A percentile compares a stretch with the other conserved stretches of the same genome.
Conservation (phyloP, 2,113 vertebrate species). For the Gopherus flavomarginatus region DNA sequence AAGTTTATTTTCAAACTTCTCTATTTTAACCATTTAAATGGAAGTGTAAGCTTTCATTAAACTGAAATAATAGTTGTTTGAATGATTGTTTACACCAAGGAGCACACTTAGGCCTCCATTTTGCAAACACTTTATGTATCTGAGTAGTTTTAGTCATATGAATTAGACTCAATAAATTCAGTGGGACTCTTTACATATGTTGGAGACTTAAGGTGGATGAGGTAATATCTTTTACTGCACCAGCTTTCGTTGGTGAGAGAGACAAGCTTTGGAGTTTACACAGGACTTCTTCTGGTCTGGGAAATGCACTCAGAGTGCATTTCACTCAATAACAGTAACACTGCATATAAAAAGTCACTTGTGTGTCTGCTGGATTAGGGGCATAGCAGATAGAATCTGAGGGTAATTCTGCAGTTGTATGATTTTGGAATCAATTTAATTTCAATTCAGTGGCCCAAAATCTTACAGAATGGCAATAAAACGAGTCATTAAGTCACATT, state of each 20-base stretch:
- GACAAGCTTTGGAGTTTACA: no score
- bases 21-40: background rate
- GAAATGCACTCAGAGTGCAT: no score
- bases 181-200: no score
- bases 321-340: background rate
- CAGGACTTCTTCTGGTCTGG: no score
- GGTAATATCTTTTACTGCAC: no score
- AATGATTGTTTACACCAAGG: background rate
- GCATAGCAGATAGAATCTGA: background rate
- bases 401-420: background rate
- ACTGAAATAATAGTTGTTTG: background rate
- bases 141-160: fast-evolving
- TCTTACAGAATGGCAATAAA: background rate
- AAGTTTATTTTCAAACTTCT: slow-evolving; percentile 9
- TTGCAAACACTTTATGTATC: background rate
- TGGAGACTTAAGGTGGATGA: no score
- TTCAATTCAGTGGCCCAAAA: background rate
- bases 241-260: no score
- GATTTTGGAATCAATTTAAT: background rate
- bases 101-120: background rate
- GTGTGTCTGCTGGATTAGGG: fast-evolving
- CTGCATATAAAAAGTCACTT: fast-evolving
- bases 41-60: background rate
- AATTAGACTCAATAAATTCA: background rate
- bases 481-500: background rate